Percentiles rank a stretch among this genome's conserved stretches.
Conservation (phyloP, 1,140 invertebrate species). For the Helicorthomorpha holstii region DNA sequence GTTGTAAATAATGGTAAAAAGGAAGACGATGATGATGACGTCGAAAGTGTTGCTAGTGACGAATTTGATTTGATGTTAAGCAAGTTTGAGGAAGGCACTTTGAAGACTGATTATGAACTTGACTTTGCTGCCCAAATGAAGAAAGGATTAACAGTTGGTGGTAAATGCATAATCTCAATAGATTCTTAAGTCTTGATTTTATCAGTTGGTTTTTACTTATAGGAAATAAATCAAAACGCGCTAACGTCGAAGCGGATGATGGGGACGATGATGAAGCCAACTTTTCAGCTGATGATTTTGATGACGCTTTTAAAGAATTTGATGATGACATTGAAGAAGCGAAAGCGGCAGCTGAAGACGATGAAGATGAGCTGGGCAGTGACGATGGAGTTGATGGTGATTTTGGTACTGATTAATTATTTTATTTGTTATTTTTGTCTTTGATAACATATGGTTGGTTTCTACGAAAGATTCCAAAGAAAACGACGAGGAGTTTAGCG, state of each 20-base stretch:
- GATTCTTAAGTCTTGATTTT: background rate
- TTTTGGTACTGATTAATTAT: background rate
- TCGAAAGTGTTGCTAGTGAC: slow-evolving; percentile 66
- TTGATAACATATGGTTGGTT: slow-evolving; percentile 11
- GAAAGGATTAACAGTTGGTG: slow-evolving; percentile 1
- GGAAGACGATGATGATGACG: slow-evolving; percentile 42
- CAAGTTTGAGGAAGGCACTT: slow-evolving; percentile 15
- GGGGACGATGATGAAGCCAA: slow-evolving; percentile 13
- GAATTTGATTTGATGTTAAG: slow-evolving; percentile 47
- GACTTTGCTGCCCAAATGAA: slow-evolving; percentile 16
- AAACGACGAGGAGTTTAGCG: slow-evolving; percentile 12
- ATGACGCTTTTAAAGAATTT: slow-evolving; percentile 18
- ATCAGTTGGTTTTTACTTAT: background rate
- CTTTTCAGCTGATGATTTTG: slow-evolving; percentile 19
- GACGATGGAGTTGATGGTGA: slow-evolving; percentile 13
- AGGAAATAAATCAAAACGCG: background rate
- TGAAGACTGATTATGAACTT: slow-evolving; percentile 21
- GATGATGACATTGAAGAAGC: slow-evolving; percentile 42
- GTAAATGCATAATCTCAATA: background rate
- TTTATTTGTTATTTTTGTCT: background rate
- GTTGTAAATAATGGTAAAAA: too few relatives aligned
- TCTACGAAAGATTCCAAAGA: slow-evolving; percentile 11
- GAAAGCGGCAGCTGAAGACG: slow-evolving; percentile 13
- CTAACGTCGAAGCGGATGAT: background rate
- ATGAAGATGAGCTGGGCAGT: background rate